A percentile compares a stretch with the other conserved stretches of the same genome.
Evolutionary conservation across 2,113 vertebrate species (phyloP).

Genomic region (Indicator indicator): DNA sequence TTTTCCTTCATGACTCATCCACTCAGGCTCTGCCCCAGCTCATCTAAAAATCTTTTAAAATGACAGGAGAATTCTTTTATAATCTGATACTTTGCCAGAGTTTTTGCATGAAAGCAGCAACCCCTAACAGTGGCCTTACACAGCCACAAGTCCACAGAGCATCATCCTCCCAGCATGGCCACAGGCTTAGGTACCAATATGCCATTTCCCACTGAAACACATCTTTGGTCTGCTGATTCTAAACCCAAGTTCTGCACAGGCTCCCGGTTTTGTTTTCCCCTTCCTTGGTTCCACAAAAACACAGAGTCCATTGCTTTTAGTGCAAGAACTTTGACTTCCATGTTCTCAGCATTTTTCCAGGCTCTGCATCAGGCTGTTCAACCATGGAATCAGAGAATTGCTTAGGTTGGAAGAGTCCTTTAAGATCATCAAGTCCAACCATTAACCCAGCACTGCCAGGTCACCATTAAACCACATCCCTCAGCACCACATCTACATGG

Average conservation of each 20-base stretch:
- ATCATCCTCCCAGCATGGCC: neutral
- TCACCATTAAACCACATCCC: too few relatives aligned
- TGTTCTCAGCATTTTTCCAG: neutral
- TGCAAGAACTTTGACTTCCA: fast-evolving
- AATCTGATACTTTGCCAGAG: neutral
- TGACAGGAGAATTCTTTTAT: neutral
- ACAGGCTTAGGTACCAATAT: fast-evolving
- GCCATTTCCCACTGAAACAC: neutral
- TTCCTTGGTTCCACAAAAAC: neutral
- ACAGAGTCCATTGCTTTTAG: neutral
- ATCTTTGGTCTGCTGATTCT: neutral
- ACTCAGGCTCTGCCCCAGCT: neutral
- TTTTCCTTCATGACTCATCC: neutral
- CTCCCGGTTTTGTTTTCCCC: neutral
- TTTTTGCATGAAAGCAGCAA: neutral
- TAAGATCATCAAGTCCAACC: too few relatives aligned
- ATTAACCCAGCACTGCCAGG: too few relatives aligned
- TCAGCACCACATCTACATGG: too few relatives aligned
- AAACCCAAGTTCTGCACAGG: neutral
- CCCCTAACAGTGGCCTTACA: neutral
- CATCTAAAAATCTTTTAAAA: neutral
- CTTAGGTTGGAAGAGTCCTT: too few relatives aligned
- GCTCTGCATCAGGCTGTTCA: neutral
- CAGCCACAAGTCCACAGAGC: neutral
- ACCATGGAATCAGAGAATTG: neutral